Evolutionary conservation across 2,888 invertebrate genomes (phyloP).

Genomic region (Caradrina kadenii): DNA sequence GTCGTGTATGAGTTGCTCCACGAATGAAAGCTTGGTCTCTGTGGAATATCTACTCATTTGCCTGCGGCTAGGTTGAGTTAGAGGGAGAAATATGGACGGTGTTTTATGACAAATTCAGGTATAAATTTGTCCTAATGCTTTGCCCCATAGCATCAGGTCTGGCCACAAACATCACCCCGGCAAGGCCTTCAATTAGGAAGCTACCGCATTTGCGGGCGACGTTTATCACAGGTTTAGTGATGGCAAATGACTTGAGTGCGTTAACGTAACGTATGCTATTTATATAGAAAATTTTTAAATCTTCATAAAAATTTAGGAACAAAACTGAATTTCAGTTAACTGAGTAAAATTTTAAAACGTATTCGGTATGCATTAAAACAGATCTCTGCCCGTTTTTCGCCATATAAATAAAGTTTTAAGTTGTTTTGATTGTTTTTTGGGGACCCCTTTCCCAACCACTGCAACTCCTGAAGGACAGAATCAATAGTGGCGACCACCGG

Average conservation of each 20-base stretch:
- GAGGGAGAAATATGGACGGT: slow-evolving; percentile 17
- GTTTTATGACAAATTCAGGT: slow-evolving; percentile 35
- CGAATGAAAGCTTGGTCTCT: slow-evolving; percentile 4
- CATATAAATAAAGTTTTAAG: too few species aligned
- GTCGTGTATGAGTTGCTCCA: not conserved
- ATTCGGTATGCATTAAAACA: too few species aligned
- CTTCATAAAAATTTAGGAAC: too few species aligned
- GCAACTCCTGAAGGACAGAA: not conserved
- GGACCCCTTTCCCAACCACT: too few species aligned
- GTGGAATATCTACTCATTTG: slow-evolving; percentile 15
- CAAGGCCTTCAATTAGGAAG: slow-evolving; percentile 1
- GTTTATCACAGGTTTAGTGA: not conserved
- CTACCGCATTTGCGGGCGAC: not conserved
- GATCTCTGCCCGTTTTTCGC: too few species aligned
- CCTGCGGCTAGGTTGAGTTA: slow-evolving; percentile 18
- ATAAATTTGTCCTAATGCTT: slow-evolving; percentile 1
- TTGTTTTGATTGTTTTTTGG: too few species aligned
- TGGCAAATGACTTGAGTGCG: not conserved
- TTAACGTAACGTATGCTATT: too few species aligned
- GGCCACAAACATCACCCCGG: slow-evolving; percentile 23
- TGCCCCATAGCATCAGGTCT: slow-evolving; percentile 17
- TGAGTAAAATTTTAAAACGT: too few species aligned
- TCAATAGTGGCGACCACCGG: not conserved
- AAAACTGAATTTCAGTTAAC: too few species aligned
- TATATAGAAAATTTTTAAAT: too few species aligned